Evolutionary conservation across 2,113 vertebrate species (phyloP), one percentile per base, ranked within the genome.

Genomic region (Pedionomus torquatus): DNA sequence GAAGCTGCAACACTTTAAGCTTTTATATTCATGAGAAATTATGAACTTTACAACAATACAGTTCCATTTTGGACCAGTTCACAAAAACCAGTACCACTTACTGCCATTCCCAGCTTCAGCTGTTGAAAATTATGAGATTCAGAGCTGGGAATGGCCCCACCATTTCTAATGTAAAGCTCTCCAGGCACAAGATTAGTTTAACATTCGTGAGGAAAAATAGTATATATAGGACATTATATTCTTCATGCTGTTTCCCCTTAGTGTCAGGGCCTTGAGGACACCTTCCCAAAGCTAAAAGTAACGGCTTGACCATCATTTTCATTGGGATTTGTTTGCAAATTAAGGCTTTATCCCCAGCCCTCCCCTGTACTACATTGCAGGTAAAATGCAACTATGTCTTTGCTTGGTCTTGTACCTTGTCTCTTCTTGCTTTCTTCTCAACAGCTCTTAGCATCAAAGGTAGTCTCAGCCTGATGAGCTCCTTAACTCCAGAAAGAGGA

Each of bases 291-390:
- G 24, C 28, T 26, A 46, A 30, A 37, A 54, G 15, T n/a, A 18
- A 31, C 2, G 57, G 8, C 5, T 9, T 54, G 28, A 23, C 13
- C 4, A 8, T 82, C 20, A 8, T 80, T 55, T 61, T 24, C 81
- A 21, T 30, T 43, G 43, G 17, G 15, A 87, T 74, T 78, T 82
- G 4, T 18, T 35, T 93, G 89, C n/a, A 44, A 74, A 13, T 13
- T 26, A 30, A 46, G 31, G 20, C 14, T 93, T 93, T 83, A 52
- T 17, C 2, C 0, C 26, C 16, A 49, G 7, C 6, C 26, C 44
- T 78, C 0, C 0, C 26, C 39, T 77, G 26, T 71, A 28, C 25
- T 80, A 63, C 0, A 0, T 8, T 41, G 41, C 35, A 60, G 24
- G 7, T 33, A 17, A 31, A 65, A 41, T 79, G n/a, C 37, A 65